Percentiles rank a stretch among this genome's conserved stretches.
These are phyloP conservation scores for Zingel zingel DNA, from an alignment of 2,113 vertebrate genomes.

Conservation along the genomic window DNA sequence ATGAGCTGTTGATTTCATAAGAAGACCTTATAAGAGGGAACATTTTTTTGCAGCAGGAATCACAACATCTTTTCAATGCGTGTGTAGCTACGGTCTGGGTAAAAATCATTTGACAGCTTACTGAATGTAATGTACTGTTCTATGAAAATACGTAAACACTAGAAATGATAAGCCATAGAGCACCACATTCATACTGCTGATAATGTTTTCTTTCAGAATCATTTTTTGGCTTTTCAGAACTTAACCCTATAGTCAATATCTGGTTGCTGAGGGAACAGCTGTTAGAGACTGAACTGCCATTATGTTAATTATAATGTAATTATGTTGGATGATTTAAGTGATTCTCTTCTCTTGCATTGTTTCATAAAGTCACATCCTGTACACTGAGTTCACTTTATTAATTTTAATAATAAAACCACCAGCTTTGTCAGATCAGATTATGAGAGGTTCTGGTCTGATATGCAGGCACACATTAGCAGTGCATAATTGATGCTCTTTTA, in stretches of 20 bases:
- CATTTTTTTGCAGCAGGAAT: background rate
- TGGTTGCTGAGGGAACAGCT: background rate
- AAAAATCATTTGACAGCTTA: background rate
- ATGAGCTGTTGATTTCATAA: background rate
- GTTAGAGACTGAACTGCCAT: background rate
- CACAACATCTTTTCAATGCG: background rate
- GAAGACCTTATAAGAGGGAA: background rate
- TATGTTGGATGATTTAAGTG: background rate
- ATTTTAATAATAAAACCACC: background rate
- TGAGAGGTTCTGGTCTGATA: background rate
- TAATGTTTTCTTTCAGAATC: background rate
- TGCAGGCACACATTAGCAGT: constrained; percentile 3
- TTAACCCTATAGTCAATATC: background rate
- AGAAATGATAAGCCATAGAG: background rate
- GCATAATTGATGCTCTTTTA: constrained; percentile 12
- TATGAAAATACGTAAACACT: background rate
- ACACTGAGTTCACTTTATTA: background rate
- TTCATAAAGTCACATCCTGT: too few species aligned
- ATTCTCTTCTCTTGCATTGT: background rate
- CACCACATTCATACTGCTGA: background rate
- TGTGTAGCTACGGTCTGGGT: background rate
- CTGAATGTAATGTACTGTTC: background rate
- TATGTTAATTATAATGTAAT: too few species aligned
- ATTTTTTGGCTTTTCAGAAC: background rate
- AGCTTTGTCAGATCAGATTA: background rate